These are phyloP conservation scores for Sinocyclocheilus anshuiensis DNA, from an alignment of 2,113 vertebrate species.

Conservation along the genomic window DNA sequence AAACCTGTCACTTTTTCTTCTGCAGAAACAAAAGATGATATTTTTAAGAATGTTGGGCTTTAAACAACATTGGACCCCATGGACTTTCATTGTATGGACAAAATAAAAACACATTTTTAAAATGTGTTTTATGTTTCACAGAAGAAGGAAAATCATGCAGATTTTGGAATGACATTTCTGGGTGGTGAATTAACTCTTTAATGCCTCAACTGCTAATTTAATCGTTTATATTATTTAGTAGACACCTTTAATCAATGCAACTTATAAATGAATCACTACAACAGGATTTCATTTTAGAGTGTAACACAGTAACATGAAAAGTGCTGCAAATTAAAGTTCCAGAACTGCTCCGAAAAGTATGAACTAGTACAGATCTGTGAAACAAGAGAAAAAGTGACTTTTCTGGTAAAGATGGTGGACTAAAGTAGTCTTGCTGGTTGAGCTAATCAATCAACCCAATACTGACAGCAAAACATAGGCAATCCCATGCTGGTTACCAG, in stretches of 20 bases:
- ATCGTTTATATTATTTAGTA: not conserved
- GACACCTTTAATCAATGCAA: not conserved
- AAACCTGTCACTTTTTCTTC: not conserved
- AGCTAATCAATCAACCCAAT: not conserved
- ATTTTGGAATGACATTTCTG: not conserved
- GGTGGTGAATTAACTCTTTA: not conserved
- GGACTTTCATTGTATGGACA: too few relatives aligned
- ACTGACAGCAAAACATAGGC: not conserved
- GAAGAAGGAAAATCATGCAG: not conserved
- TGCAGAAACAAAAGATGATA: not conserved
- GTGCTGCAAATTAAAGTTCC: not conserved
- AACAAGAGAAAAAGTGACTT: not conserved
- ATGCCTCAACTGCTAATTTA: not conserved
- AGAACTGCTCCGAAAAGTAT: not conserved
- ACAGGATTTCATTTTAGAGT: not conserved
- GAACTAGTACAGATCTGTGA: not conserved
- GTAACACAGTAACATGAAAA: not conserved
- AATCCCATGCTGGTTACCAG: not conserved
- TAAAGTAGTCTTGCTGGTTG: conserved; percentile 6
- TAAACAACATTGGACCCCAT: not conserved
- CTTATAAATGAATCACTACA: too few relatives aligned
- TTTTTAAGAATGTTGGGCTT: not conserved
- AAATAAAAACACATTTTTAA: too few relatives aligned
- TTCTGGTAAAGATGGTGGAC: conserved; percentile 1
- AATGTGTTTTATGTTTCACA: not conserved